phyloP scores from a whole-genome alignment of 1,140 invertebrate species.

The Drosophila teissieri region DNA sequence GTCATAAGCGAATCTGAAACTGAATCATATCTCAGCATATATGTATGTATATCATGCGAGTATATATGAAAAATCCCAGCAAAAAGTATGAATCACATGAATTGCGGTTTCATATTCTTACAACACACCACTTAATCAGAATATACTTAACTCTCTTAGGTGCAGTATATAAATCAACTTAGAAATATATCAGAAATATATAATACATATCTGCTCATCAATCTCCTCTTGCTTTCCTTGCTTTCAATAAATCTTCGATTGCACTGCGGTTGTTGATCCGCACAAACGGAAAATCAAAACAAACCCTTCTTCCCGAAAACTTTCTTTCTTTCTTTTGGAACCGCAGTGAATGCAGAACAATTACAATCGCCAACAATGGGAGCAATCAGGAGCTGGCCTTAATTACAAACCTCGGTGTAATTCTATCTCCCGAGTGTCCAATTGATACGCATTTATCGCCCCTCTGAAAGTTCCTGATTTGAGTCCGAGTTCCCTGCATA shows the following conservation, averaged over 20 bases:
- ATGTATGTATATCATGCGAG: no score
- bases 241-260: no score
- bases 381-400: conserved; percentile 23
- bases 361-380: conserved; percentile 11
- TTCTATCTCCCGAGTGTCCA: conserved; percentile 40
- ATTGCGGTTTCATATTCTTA: no score
- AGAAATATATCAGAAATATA: no score
- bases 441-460: conserved; percentile 48
- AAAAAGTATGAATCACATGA: no score
- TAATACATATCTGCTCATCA: no score
- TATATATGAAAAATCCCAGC: no score
- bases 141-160: no score
- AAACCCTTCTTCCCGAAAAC: neutral
- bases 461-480: conserved; percentile 21
- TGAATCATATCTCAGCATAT: neutral
- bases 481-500: conserved; percentile 3
- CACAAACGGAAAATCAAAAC: neutral
- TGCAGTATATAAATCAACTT: no score
- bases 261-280: neutral
- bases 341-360: neutral
- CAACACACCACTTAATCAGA: no score
- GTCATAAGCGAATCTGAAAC: neutral
- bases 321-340: neutral
- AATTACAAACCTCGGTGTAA: conserved; percentile 24
- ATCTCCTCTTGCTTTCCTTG: no score